These are phyloP conservation scores for Elephantulus edwardii DNA, from an alignment of 2,113 vertebrate genomes.

Conservation along the genomic window DNA sequence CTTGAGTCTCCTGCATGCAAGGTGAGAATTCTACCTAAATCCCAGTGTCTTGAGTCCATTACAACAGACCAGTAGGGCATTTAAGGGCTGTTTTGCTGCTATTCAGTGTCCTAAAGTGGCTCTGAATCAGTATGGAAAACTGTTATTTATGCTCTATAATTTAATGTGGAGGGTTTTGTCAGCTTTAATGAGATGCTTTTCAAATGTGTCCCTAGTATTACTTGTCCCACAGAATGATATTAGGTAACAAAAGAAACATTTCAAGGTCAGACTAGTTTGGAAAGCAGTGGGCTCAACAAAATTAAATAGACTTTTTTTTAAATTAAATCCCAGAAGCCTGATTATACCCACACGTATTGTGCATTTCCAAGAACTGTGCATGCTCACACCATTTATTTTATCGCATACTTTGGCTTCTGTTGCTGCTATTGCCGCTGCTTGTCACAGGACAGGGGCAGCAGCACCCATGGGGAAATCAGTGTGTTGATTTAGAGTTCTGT, in stretches of 20 bases:
- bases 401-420: neutral
- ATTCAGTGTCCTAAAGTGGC: neutral
- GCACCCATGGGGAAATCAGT: neutral
- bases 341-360: neutral
- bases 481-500: neutral
- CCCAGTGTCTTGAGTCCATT: neutral
- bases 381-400: neutral
- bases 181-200: slow-evolving; percentile 29
- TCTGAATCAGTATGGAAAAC: neutral
- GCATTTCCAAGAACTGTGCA: neutral
- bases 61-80: fast-evolving
- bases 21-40: neutral
- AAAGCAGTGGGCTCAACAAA: neutral
- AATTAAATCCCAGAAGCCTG: neutral
- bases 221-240: neutral
- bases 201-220: neutral
- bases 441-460: neutral
- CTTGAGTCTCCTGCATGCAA: no score
- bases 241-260: neutral
- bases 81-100: neutral
- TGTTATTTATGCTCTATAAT: neutral
- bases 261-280: neutral
- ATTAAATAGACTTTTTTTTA: neutral
- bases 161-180: neutral
- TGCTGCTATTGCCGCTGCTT: no score